Conservation (phyloP, 2,888 invertebrate species). For the Chrysopilus asiliformis region DNA sequence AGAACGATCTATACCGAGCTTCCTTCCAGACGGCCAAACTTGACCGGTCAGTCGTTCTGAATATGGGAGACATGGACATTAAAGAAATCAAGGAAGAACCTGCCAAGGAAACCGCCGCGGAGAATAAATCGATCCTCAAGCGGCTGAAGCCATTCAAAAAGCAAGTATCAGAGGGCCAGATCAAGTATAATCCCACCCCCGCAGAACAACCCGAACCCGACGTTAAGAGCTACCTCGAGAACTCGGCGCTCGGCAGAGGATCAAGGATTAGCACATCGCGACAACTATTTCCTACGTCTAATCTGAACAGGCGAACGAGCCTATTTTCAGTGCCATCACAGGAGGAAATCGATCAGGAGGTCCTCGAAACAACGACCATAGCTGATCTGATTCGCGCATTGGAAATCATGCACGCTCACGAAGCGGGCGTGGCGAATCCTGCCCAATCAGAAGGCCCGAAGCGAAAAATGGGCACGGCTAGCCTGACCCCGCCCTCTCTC, state of each 20-base stretch:
- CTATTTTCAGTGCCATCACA: conserved; percentile 29
- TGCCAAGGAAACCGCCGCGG: conserved; percentile 4
- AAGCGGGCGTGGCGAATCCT: conserved; percentile 27
- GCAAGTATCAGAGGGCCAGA: conserved; percentile 21
- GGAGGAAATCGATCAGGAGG: conserved; percentile 28
- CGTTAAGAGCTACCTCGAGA: conserved; percentile 2
- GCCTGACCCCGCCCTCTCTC: conserved; percentile 37
- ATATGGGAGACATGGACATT: conserved; percentile 20
- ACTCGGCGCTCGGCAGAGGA: conserved; percentile 10
- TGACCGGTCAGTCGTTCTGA: conserved; percentile 18
- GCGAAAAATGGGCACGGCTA: conserved; percentile 42
- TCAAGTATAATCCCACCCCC: too few species aligned
- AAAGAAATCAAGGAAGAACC: conserved; percentile 13
- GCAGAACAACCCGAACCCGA: conserved; percentile 8
- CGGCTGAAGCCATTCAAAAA: conserved; percentile 31
- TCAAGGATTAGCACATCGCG: conserved; percentile 22
- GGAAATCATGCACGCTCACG: conserved; percentile 49
- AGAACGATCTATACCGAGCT: conserved; percentile 20
- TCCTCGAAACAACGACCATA: conserved; percentile 68
- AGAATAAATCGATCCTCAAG: conserved; percentile 21
- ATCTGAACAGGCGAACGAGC: conserved; percentile 19
- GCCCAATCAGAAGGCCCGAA: conserved; percentile 25
- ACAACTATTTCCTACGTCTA: conserved; percentile 29
- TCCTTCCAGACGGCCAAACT: conserved; percentile 16
- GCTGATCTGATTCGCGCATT: conserved; percentile 69